Conservation (phyloP, 2,797 vertebrate genomes). For the Galaxias olidus region DNA sequence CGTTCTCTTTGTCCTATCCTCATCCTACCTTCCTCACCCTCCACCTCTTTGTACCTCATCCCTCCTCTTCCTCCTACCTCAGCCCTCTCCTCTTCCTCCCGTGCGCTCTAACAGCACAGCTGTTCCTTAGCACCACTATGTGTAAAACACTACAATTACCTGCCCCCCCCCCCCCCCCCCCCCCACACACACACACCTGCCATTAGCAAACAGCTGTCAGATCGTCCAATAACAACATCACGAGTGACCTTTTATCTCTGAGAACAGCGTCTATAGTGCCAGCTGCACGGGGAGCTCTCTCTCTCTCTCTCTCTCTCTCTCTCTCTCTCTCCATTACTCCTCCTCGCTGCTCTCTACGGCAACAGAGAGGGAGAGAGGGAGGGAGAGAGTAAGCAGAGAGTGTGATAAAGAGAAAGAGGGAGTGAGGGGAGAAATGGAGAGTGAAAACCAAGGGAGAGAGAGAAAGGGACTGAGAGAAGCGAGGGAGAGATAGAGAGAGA, state of each 20-base stretch:
- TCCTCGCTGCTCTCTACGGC: neutral
- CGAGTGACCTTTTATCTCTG: no score
- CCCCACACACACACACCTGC: neutral
- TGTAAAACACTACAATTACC: slow-evolving; percentile 6
- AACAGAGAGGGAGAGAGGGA: neutral
- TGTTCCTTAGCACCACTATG: neutral
- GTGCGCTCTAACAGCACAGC: no score
- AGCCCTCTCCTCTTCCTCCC: neutral
- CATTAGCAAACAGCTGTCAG: no score
- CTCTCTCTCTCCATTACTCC: neutral
- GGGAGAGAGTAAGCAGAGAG: no score
- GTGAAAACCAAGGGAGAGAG: neutral
- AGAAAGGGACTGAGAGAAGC: neutral
- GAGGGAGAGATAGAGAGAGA: neutral
- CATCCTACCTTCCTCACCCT: neutral
- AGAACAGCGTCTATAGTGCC: no score
- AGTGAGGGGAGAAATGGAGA: neutral
- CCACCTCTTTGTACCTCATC: neutral
- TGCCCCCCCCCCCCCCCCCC: neutral
- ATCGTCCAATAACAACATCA: no score
- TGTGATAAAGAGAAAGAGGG: neutral
- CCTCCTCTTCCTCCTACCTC: neutral
- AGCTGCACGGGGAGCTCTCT: neutral
- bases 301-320: neutral
- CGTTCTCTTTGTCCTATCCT: no score